Evolutionary conservation across 2,888 invertebrate species (phyloP), one percentile per base, ranked within the genome.

Genomic region (Bembecia ichneumoniformis): DNA sequence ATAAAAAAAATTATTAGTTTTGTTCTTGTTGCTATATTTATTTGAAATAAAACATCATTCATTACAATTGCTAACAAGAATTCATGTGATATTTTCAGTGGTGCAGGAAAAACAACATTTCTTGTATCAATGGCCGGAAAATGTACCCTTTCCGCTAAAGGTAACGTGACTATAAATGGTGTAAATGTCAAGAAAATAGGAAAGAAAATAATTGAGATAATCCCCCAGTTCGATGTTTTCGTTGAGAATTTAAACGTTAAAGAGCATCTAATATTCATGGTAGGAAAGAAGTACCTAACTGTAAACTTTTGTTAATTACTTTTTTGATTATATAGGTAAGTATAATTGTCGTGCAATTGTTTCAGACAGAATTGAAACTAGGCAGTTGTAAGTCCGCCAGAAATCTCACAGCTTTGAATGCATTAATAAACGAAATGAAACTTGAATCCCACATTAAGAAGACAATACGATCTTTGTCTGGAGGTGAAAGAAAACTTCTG

Each of bases 401-500:
- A 1, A 75, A 78, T 46, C 56, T 55, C 36, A 47, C 49, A 2
- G 60, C 58, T 0, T 46, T 92, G 47, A 69, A 78, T 4, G 69
- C 71, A 0, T 67, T 91, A 11, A 60, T 92, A 7, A 65, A 66
- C 1, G 90, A 92, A 50, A 84, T 97, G 51, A 93, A 94, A 11
- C 73, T 98, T n/a, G 81, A 82, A 11, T 89, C 91, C 55, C 92
- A 93, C 55, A 86, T 83, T 5, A 74, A 92, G 56, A 93, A 94
- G 0, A 78, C 89, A 50, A 89, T 95, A 3, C 89, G 90, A 52
- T 88, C 91, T 3, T 82, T 97, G 48, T 96, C 96, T 0, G 97
- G 97, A 0, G 98, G 98, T 1, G 96, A 97, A 77, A 90, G 90
- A 61, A 92, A 95, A 62, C 84, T 95, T 53, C 80, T 97, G 1